Conservation (phyloP, 2,888 invertebrate species). For the Diaprepes abbreviatus region DNA sequence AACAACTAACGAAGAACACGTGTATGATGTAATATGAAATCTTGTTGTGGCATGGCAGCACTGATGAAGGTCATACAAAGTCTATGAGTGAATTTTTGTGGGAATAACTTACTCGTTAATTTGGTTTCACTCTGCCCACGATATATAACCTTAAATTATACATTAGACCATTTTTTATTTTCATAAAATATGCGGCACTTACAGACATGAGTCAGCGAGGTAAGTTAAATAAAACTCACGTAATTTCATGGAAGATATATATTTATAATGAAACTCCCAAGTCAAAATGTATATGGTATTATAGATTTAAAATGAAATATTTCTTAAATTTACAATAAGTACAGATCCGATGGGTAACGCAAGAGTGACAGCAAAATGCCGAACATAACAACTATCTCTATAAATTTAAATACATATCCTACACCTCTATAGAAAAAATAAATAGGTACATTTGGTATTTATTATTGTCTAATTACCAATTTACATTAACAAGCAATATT, state of each 20-base stretch:
- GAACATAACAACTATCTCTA: conserved; percentile 39
- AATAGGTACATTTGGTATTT: conserved; percentile 49
- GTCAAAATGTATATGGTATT: conserved; percentile 63
- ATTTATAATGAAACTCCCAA: conserved; percentile 67
- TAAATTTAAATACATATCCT: conserved; percentile 28
- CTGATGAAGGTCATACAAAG: no score
- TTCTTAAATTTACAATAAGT: conserved; percentile 62
- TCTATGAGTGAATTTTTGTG: no score
- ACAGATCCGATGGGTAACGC: conserved; percentile 59
- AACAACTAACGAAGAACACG: no score
- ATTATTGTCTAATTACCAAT: conserved; percentile 49
- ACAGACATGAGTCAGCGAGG: no score
- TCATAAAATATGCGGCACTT: no score
- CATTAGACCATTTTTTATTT: no score
- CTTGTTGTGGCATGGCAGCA: no score
- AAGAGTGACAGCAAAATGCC: conserved; percentile 34
- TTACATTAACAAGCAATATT: conserved; percentile 47
- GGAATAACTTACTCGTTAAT: no score
- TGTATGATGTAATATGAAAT: no score
- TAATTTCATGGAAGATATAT: conserved; percentile 65
- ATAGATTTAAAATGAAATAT: conserved; percentile 60
- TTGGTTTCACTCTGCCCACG: no score
- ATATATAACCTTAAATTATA: no score
- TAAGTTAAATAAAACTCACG: conserved; percentile 46
- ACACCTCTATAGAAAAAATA: conserved; percentile 47